A percentile compares a stretch with the other conserved stretches of the same genome.
phyloP scores from a whole-genome alignment of 2,888 invertebrate species.

The Lasius platythorax region DNA sequence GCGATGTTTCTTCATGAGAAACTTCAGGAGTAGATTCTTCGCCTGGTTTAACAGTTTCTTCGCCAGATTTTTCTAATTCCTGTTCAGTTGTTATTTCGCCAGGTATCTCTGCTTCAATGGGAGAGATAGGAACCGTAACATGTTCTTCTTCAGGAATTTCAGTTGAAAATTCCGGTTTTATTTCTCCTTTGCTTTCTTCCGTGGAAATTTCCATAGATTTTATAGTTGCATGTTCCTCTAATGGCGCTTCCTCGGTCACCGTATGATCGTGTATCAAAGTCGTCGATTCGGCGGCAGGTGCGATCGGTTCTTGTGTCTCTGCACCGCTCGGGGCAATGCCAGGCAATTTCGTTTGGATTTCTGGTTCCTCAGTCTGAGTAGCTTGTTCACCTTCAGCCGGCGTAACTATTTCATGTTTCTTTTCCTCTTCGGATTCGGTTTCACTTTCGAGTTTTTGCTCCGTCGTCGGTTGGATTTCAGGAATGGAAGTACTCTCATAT shows the following conservation, averaged over 20 bases:
- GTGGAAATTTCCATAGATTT: slow-evolving; percentile 58
- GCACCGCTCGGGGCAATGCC: slow-evolving; percentile 59
- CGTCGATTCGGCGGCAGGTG: slow-evolving; percentile 44
- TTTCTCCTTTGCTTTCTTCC: slow-evolving; percentile 40
- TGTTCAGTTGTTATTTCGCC: slow-evolving; percentile 52
- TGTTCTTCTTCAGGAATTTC: slow-evolving; percentile 58
- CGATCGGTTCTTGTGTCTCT: slow-evolving; percentile 45
- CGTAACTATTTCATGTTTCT: slow-evolving; percentile 31
- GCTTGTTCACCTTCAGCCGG: slow-evolving; percentile 55
- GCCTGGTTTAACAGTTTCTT: slow-evolving; percentile 22
- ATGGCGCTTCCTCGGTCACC: slow-evolving; percentile 12
- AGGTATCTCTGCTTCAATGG: slow-evolving; percentile 49
- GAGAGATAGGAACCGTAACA: slow-evolving; percentile 13
- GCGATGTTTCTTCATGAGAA: slow-evolving; percentile 33
- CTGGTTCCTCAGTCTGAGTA: slow-evolving; percentile 60
- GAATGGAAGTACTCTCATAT: slow-evolving; percentile 46
- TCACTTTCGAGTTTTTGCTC: slow-evolving; percentile 9
- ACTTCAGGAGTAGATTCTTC: slow-evolving; percentile 42
- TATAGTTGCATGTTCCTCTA: slow-evolving; percentile 51
- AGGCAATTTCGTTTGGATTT: slow-evolving; percentile 54
- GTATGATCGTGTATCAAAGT: slow-evolving; percentile 33
- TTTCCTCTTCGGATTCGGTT: slow-evolving; percentile 7
- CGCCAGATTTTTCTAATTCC: neutral
- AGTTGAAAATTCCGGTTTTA: slow-evolving; percentile 35
- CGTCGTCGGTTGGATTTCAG: slow-evolving; percentile 26